Conservation (phyloP, 2,888 invertebrate species). For the Meteorus cinctellus region DNA sequence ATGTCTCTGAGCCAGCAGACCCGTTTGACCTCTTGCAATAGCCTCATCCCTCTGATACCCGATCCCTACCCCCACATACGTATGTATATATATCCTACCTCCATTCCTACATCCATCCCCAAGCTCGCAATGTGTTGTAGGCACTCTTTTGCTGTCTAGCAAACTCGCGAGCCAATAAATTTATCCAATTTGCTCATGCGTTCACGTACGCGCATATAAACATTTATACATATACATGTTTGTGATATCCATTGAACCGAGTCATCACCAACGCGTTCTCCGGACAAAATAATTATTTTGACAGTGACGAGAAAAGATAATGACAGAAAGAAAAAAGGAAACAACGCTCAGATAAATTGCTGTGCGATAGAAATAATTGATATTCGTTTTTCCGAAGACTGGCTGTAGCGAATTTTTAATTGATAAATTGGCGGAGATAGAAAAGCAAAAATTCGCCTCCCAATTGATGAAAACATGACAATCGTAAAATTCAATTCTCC, state of each 20-base stretch:
- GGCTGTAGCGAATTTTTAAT: background rate
- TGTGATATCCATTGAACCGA: background rate
- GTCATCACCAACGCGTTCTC: background rate
- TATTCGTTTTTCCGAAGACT: background rate
- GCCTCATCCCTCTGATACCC: background rate
- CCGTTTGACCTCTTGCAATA: conserved; percentile 1
- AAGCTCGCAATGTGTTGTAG: conserved; percentile 10
- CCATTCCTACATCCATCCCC: background rate
- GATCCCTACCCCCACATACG: background rate
- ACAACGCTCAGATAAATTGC: background rate
- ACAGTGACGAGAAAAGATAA: background rate
- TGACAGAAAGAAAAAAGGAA: background rate
- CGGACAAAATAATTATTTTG: conserved; percentile 5
- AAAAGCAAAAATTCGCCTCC: background rate
- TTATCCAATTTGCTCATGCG: conserved; percentile 49
- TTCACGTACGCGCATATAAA: background rate
- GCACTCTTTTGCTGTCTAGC: conserved; percentile 20
- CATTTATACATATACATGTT: conserved; percentile 4
- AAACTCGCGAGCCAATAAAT: conserved; percentile 46
- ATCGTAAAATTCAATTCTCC: background rate
- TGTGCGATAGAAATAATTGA: background rate
- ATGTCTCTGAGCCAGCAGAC: conserved; percentile 21
- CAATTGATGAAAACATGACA: background rate
- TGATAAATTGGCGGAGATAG: background rate
- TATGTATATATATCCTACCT: background rate